These are phyloP conservation scores for Euglossa dilemma DNA, from an alignment of 1,140 invertebrate species.

Conservation along the genomic window DNA sequence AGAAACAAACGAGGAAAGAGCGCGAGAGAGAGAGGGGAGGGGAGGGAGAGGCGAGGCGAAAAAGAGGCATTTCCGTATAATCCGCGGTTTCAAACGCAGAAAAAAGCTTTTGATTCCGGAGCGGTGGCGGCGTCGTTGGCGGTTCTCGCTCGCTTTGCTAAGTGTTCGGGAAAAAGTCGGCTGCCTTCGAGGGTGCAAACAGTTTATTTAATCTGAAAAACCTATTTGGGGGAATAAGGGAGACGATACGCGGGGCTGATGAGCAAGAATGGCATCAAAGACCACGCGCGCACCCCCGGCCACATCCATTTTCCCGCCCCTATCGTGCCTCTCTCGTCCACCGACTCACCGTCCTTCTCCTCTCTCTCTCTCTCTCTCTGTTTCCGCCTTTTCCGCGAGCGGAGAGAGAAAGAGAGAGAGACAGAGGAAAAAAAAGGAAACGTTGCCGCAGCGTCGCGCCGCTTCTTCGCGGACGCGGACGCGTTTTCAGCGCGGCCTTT, in stretches of 20 bases:
- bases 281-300: slow-evolving; percentile 1
- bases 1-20: background rate
- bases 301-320: slow-evolving; percentile 34
- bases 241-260: slow-evolving; percentile 53
- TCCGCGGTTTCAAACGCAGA: slow-evolving; percentile 28
- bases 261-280: slow-evolving; percentile 64
- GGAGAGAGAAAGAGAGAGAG: background rate
- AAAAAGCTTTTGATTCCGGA: slow-evolving; percentile 42
- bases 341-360: no score
- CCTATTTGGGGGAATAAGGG: slow-evolving; percentile 54
- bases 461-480: background rate
- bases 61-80: slow-evolving; percentile 30
- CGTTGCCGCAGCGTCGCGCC: slow-evolving; percentile 5
- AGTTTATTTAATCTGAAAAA: slow-evolving; percentile 66
- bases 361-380: no score
- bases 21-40: background rate
- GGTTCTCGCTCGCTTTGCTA: slow-evolving; percentile 34
- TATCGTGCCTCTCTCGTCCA: background rate
- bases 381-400: background rate
- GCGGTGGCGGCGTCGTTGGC: background rate
- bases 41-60: background rate
- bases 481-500: background rate
- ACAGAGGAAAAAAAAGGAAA: background rate
- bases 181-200: slow-evolving; percentile 55
- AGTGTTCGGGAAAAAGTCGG: slow-evolving; percentile 33